phyloP scores from a whole-genome alignment of 37 sponge, comb jelly and placozoan genomes.

The Trichoplax adhaerens region DNA sequence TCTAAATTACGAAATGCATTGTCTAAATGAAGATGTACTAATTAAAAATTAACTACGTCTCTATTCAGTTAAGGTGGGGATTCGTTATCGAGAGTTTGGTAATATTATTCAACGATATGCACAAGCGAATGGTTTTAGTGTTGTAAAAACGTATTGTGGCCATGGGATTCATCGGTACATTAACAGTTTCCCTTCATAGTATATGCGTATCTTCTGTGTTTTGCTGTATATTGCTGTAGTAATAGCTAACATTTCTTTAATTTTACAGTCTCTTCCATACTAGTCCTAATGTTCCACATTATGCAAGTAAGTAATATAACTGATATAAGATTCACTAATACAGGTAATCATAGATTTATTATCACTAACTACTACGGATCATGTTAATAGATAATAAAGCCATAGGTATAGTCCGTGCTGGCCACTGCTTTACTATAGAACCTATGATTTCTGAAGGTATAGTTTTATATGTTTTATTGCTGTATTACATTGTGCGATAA shows the following conservation, averaged over 20 bases:
- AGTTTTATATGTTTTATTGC: background rate
- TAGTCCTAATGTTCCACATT: conserved; percentile 84
- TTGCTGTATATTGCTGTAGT: conserved; percentile 1
- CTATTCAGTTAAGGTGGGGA: conserved; percentile 65
- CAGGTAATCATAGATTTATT: too few species aligned
- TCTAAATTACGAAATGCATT: too few species aligned
- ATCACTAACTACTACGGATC: background rate
- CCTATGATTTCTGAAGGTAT: conserved; percentile 82
- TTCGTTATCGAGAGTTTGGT: conserved; percentile 66
- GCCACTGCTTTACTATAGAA: conserved; percentile 94
- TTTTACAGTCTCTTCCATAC: conserved; percentile 65
- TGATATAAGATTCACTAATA: background rate
- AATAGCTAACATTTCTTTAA: background rate
- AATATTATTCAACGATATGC: conserved; percentile 74
- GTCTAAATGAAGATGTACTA: too few species aligned
- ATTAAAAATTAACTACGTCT: background rate
- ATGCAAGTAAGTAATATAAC: conserved; percentile 43
- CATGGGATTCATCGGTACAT: conserved; percentile 72
- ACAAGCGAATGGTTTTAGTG: conserved; percentile 50
- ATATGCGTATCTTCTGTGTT: background rate
- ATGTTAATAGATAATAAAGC: conserved; percentile 71
- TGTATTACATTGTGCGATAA: background rate
- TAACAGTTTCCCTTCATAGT: background rate
- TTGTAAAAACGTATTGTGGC: conserved; percentile 86
- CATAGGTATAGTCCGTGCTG: conserved; percentile 80